Percentiles rank a stretch among this genome's conserved stretches.
These are phyloP conservation scores for Magallana nippona DNA, from an alignment of 2,888 invertebrate species.

Conservation along the genomic window DNA sequence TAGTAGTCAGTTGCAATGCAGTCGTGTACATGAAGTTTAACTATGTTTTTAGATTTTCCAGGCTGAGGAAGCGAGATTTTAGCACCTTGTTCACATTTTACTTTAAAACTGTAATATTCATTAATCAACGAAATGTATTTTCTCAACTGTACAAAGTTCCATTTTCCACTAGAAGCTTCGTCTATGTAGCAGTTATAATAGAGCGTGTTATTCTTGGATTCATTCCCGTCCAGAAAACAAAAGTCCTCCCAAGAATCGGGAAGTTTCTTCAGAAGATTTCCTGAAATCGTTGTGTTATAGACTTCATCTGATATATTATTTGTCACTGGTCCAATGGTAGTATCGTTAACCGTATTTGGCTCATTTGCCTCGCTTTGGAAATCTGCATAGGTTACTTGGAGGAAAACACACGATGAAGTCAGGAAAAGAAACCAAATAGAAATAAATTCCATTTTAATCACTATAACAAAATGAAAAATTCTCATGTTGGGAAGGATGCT, in stretches of 20 bases:
- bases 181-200: slow-evolving; percentile 37
- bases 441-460: too few species aligned
- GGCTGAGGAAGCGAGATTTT: slow-evolving; percentile 60
- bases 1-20: slow-evolving; percentile 57
- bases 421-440: too few species aligned
- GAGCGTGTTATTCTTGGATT: not conserved
- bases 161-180: slow-evolving; percentile 15
- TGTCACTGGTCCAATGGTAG: too few species aligned
- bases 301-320: too few species aligned
- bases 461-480: too few species aligned
- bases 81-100: slow-evolving; percentile 49
- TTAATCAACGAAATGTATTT: slow-evolving; percentile 32
- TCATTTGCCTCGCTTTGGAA: too few species aligned
- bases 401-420: too few species aligned
- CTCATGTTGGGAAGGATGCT: too few species aligned
- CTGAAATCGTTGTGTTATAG: too few species aligned
- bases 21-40: slow-evolving; percentile 50
- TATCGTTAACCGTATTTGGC: too few species aligned
- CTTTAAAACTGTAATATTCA: slow-evolving; percentile 47
- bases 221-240: slow-evolving; percentile 37
- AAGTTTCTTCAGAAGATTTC: too few species aligned
- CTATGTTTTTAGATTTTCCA: slow-evolving; percentile 55
- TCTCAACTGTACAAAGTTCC: slow-evolving; percentile 39
- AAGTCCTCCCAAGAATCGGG: slow-evolving; percentile 48
- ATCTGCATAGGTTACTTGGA: too few species aligned